These are phyloP conservation scores for Siphamia tubifer DNA, from an alignment of 2,113 vertebrate genomes.

Conservation along the genomic window DNA sequence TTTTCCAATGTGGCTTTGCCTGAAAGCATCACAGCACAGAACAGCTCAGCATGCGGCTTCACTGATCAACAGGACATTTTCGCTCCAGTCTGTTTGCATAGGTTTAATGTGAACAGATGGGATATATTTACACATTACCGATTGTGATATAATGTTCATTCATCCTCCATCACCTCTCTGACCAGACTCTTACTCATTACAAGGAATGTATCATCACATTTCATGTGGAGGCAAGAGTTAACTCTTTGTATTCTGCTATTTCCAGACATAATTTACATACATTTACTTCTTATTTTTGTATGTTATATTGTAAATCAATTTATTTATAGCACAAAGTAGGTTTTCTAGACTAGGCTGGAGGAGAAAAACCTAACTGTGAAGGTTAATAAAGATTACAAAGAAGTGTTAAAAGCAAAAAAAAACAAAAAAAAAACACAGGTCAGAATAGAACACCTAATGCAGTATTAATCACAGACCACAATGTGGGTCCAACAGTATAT, in stretches of 20 bases:
- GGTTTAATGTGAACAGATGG: slow-evolving; percentile 19
- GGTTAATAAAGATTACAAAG: too few species aligned
- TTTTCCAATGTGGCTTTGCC: neutral
- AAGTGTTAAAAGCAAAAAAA: too few species aligned
- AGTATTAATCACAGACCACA: too few species aligned
- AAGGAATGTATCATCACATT: neutral
- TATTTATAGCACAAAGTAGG: too few species aligned
- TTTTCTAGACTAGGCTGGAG: too few species aligned
- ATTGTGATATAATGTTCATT: slow-evolving; percentile 20
- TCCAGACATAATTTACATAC: neutral
- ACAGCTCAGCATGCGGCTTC: neutral
- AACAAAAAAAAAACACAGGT: too few species aligned
- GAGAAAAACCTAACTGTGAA: too few species aligned
- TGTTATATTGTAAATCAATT: too few species aligned
- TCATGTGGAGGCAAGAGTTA: neutral
- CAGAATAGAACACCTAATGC: too few species aligned
- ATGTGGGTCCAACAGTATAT: neutral
- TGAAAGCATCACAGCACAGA: neutral
- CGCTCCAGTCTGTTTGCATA: neutral
- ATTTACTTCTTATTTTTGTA: too few species aligned
- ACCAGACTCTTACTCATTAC: slow-evolving; percentile 3
- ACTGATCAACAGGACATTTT: neutral
- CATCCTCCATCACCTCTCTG: slow-evolving; percentile 14
- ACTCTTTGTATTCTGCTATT: neutral
- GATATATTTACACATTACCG: slow-evolving; percentile 3